A percentile compares a stretch with the other conserved stretches of the same genome.
phyloP scores from a whole-genome alignment of 2,797 vertebrate species.

The Lepus oiostolus region DNA sequence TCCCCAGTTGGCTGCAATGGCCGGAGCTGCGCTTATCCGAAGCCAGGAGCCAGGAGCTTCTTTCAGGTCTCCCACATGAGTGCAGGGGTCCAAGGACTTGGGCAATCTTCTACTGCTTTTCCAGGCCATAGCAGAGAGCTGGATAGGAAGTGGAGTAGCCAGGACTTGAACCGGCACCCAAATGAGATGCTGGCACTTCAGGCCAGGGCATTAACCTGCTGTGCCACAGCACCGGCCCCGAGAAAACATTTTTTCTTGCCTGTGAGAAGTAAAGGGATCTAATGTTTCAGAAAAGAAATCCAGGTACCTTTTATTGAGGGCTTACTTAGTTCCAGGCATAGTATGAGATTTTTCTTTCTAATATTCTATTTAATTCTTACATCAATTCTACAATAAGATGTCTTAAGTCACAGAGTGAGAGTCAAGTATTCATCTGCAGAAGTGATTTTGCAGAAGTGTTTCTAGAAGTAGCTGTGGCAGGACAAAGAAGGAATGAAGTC shows the following conservation, averaged over 20 bases:
- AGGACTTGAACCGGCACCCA: too few species aligned
- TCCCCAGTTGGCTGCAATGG: too few species aligned
- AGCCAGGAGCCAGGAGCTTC: too few species aligned
- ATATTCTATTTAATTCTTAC: neutral
- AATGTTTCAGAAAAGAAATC: neutral
- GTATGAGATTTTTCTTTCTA: neutral
- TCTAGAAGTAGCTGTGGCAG: neutral
- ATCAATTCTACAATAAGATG: neutral
- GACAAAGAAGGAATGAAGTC: neutral
- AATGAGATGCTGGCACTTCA: too few species aligned
- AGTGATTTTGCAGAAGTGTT: slow-evolving; percentile 4
- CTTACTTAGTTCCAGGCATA: neutral
- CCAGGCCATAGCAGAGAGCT: too few species aligned
- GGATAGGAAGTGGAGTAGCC: too few species aligned
- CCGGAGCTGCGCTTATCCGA: too few species aligned
- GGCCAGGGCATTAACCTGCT: too few species aligned
- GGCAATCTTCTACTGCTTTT: too few species aligned
- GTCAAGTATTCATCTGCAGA: neutral
- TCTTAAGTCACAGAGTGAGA: neutral
- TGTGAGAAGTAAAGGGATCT: neutral
- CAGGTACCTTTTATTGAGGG: neutral
- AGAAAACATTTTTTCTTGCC: neutral
- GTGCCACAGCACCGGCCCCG: too few species aligned
- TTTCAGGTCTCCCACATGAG: too few species aligned
- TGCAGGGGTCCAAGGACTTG: too few species aligned